Base-by-base conservation (phyloP, 2,797 vertebrate species). In the Sebastes hubbsi region DNA sequence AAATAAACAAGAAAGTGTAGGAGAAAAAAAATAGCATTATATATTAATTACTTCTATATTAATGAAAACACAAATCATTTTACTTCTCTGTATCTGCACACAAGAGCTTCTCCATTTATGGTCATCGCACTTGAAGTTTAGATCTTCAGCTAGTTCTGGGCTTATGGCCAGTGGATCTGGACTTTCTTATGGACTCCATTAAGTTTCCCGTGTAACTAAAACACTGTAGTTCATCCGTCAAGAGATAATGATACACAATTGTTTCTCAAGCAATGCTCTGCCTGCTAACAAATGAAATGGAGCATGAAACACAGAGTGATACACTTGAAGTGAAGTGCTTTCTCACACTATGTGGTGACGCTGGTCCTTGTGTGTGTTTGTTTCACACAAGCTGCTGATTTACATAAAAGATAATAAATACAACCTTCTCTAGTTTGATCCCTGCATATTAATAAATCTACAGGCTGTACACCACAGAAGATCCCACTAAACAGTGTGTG, bases 121-220 rank as follows among this genome's bases (percentile, higher is more conserved):
- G 68, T 32, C 54, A 71, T 55, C 30, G 18, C 36, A 18, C n/a
- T 30, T 54, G 12, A 13, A 30, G 20, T 30, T 6, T 64, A n/a
- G 27, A n/a, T 80, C 55, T 82, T 16, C 38, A 75, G 55, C 34
- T n/a, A 5, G 12, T 22, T 32, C 71, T 55, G 87, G 64, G 67
- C 70, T 60, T 34, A 1, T 10, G 65, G 64, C 65, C 72, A 78
- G 25, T 6, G 9, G 5, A 62, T 70, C 46, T 24, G 52, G 20
- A 49, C 42, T 22, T 14, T 46, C 11, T 20, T 54, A 38, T 38
- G 11, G 38, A 58, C 30, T 70, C 25, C 5, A 18, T 62, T 38
- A 4, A 9, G 42, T 62, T 80, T 79, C 32, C 10, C 5, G 4
- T 52, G 24, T 66, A 38, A 77, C 30, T 29, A 68, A 70, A 84